Base-by-base conservation (phyloP, 2,888 invertebrate species). In the Drosophila borborema region DNA sequence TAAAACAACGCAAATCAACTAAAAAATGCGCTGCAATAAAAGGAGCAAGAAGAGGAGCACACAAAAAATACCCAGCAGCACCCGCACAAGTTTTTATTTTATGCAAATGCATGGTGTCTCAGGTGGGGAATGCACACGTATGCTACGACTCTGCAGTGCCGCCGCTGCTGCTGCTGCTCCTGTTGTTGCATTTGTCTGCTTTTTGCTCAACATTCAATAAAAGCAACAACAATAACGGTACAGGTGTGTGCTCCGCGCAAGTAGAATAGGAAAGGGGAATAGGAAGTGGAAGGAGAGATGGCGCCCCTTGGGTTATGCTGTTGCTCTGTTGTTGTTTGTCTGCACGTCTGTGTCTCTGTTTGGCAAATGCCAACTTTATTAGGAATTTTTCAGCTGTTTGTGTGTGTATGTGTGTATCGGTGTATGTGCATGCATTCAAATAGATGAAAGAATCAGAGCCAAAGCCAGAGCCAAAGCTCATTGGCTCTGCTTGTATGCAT, bases 311-410 rank as follows among this genome's bases (percentile, higher is more conserved):
- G 59, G 38, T 60, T 48, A 70, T 69, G 59, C 56, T 74, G 59
- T 65, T 72, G 73, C 67, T 60, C 58, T 55, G 68, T 59, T 78
- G 64, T 36, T 77, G 74, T 86, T 80, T 83, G 72, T 74, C 72
- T 73, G 77, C 74, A 68, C 58, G 81, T 81, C 86, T 88, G 78
- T 59, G 72, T 82, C 72, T 78, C 61, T 89, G 82, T 81, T 86
- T 89, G 90, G 53, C 81, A 90, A 90, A 89, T 89, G 90, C 76
- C 78, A 89, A 85, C 81, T 89, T 90, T 89, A 89, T 89, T 89
- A 90, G 80, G 78, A 85, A 70, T 90, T 84, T 77, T 72, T 41
- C 64, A 63, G 63, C 62, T 64, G 31, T 64, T 31, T 49, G 20
- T n/a, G 31, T 36, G 46, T 55, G 70, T 53, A 61, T 56, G 48